A percentile compares a stretch with the other conserved stretches of the same genome.
Conservation (phyloP, 2,797 vertebrate genomes). For the Macropus fuliginosus region DNA sequence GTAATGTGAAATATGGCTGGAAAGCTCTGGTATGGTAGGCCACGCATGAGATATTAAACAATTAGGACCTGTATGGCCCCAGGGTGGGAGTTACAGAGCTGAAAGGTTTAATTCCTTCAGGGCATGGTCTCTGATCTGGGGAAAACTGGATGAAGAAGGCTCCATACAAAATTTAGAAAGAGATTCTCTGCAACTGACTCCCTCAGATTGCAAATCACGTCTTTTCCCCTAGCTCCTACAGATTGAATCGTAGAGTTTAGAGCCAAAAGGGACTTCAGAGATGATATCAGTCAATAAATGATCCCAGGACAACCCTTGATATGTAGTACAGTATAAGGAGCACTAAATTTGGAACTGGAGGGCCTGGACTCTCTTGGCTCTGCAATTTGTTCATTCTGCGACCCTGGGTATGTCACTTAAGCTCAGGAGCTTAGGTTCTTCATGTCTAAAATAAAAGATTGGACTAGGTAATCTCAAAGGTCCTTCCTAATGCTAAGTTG, state of each 20-base stretch:
- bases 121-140: not conserved
- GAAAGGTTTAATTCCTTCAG: not conserved
- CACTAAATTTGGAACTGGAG: not conserved
- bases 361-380: not conserved
- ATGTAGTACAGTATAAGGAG: not conserved
- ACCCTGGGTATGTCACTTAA: not conserved
- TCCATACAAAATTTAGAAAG: not conserved
- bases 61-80: not conserved
- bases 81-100: not conserved
- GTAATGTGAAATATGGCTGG: not conserved
- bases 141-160: accelerated
- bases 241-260: not conserved
- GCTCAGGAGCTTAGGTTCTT: not conserved
- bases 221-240: not conserved
- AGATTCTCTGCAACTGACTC: not conserved
- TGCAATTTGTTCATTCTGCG: not conserved
- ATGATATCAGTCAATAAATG: not conserved
- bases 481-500: not conserved
- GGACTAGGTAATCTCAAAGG: not conserved
- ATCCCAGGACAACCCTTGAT: not conserved
- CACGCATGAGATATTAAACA: not conserved
- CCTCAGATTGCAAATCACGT: not conserved
- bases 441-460: not conserved
- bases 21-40: not conserved
- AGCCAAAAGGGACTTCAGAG: not conserved